A percentile compares a stretch with the other conserved stretches of the same genome.
These are phyloP conservation scores for Hetaerina titia DNA, from an alignment of 2,888 invertebrate genomes.

Conservation along the genomic window DNA sequence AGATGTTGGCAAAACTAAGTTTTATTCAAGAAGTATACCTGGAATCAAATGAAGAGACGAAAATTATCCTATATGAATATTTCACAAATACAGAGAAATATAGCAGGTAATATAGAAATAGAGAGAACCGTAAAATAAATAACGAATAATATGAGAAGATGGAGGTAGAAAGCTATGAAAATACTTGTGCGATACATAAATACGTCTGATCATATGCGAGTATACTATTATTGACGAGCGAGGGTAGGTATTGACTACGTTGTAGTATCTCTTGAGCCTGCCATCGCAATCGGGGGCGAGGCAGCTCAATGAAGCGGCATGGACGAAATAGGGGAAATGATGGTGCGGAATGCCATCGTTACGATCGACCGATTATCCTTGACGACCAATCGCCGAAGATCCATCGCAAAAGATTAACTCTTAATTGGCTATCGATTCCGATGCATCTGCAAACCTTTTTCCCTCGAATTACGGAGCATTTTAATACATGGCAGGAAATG, in stretches of 20 bases:
- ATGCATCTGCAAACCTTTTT: not conserved
- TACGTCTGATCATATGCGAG: not conserved
- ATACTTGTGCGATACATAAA: not conserved
- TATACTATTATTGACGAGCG: not conserved
- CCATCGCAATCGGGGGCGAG: not conserved
- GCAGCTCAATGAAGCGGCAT: not conserved
- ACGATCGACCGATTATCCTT: constrained; percentile 15
- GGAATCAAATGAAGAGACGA: not conserved
- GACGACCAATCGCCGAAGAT: constrained; percentile 16
- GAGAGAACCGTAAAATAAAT: not conserved
- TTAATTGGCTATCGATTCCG: constrained; percentile 35
- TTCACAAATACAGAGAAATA: not conserved
- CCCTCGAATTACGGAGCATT: not conserved
- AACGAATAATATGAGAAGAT: not conserved
- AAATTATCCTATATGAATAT: not conserved
- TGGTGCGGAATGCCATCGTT: constrained; percentile 20
- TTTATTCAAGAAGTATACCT: no score
- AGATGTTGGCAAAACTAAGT: no score
- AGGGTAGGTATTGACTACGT: not conserved
- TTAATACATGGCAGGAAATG: not conserved
- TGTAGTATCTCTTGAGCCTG: not conserved
- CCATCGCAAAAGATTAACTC: constrained; percentile 21
- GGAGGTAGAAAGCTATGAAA: not conserved
- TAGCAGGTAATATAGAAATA: not conserved
- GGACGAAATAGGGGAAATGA: not conserved